These are phyloP conservation scores for Callipepla squamata DNA, from an alignment of 2,113 vertebrate species.

Conservation along the genomic window DNA sequence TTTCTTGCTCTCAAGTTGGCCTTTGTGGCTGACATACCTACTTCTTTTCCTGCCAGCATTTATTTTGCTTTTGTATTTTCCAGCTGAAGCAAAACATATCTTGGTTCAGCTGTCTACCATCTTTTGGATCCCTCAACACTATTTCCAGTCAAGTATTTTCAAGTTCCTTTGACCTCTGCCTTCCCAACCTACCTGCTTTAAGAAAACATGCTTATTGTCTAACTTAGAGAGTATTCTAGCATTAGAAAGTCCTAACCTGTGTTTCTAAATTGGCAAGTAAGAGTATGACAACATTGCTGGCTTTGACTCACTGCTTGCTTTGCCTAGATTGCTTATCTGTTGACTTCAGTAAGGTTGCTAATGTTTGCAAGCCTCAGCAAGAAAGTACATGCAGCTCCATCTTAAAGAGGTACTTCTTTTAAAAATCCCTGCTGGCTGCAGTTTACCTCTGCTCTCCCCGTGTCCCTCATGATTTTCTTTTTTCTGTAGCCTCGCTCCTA, in stretches of 20 bases:
- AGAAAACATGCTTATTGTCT: neutral
- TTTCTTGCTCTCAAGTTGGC: neutral
- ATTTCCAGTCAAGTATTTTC: neutral
- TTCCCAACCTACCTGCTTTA: neutral
- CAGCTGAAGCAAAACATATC: neutral
- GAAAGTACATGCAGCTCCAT: neutral
- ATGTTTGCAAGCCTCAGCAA: neutral
- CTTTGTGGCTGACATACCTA: constrained; percentile 25
- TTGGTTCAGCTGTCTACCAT: neutral
- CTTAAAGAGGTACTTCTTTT: neutral
- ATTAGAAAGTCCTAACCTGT: neutral
- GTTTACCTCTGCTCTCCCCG: neutral
- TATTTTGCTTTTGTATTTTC: neutral
- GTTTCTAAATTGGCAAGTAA: neutral
- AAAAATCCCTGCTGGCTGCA: neutral
- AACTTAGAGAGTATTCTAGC: neutral
- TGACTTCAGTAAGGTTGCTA: neutral
- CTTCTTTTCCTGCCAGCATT: neutral
- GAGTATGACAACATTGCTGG: neutral
- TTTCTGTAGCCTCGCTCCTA: neutral
- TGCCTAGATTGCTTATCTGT: neutral
- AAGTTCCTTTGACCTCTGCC: neutral
- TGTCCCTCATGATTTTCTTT: neutral
- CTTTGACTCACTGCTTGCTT: neutral
- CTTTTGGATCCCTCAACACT: neutral